Conservation (phyloP, 2,113 vertebrate species). For the Nerophis lumbriciformis region DNA sequence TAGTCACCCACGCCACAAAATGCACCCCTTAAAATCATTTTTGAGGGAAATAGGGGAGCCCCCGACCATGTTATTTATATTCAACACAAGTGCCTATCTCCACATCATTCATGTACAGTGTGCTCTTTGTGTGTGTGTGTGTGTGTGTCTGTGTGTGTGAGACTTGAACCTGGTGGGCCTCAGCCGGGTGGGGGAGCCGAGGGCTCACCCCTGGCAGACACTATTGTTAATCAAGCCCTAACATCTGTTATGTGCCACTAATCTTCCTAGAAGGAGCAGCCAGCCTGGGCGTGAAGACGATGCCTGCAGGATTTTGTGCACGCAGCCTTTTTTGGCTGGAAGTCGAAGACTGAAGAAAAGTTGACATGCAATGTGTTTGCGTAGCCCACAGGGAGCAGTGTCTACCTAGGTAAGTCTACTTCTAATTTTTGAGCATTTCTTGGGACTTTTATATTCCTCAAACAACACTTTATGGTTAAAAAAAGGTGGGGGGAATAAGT, state of each 20-base stretch:
- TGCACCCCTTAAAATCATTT: no score
- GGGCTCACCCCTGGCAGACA: conserved; percentile 61
- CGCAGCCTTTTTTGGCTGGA: not conserved
- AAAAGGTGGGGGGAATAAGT: no score
- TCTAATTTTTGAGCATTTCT: no score
- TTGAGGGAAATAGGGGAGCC: no score
- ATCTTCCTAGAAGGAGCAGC: conserved; percentile 45
- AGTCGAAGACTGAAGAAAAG: no score
- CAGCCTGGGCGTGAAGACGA: conserved; percentile 48
- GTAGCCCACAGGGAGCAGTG: conserved; percentile 49
- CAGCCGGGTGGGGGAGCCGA: conserved; percentile 30
- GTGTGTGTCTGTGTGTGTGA: conserved; percentile 15
- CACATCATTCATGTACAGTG: conserved; percentile 1
- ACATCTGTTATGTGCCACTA: conserved; percentile 68
- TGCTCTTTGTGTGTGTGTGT: conserved; percentile 25
- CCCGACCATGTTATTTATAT: no score
- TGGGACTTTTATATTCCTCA: no score
- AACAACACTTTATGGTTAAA: no score
- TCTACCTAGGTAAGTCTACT: conserved; percentile 29
- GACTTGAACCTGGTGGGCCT: conserved; percentile 36
- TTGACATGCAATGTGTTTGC: conserved; percentile 22
- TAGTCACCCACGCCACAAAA: no score
- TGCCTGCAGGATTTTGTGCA: conserved; percentile 49
- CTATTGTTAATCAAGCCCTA: conserved; percentile 65
- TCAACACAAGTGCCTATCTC: no score